phyloP scores from a whole-genome alignment of 2,797 vertebrate species.

The Ambastaia sidthimunki region DNA sequence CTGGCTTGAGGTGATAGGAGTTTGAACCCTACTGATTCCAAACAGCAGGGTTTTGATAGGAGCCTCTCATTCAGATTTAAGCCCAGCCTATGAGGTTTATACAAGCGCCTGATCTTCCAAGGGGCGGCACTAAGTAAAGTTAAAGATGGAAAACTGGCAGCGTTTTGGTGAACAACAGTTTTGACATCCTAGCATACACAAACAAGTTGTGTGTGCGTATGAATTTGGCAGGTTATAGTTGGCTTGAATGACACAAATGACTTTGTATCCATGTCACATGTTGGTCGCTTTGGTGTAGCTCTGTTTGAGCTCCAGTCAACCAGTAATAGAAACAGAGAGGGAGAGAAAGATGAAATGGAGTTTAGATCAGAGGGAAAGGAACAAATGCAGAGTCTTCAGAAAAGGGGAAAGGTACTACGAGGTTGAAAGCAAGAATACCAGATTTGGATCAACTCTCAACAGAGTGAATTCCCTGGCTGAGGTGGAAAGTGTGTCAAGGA shows the following conservation, averaged over 20 bases:
- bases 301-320: conserved; percentile 11
- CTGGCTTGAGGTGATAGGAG: conserved; percentile 26
- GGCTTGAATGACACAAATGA: conserved; percentile 16
- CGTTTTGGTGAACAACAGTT: conserved; percentile 3
- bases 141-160: not conserved
- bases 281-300: conserved; percentile 28
- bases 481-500: conserved; percentile 51
- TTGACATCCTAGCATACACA: conserved; percentile 4
- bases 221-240: not conserved
- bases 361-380: not conserved
- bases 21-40: conserved; percentile 13
- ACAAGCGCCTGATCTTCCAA: conserved; percentile 13
- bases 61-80: conserved; percentile 15
- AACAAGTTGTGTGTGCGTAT: not conserved
- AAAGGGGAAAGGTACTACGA: conserved; percentile 17
- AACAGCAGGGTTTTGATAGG: conserved; percentile 7
- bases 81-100: not conserved
- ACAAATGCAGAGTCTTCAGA: conserved; percentile 11
- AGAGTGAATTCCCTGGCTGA: conserved; percentile 44
- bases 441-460: conserved; percentile 25
- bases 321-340: not conserved
- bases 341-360: conserved; percentile 1
- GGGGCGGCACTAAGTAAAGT: conserved; percentile 3
- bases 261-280: conserved; percentile 29
- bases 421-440: conserved; percentile 33